A percentile compares a stretch with the other conserved stretches of the same genome.
Conservation (phyloP, 2,797 vertebrate genomes). For the Pyrocephalus nanus region DNA sequence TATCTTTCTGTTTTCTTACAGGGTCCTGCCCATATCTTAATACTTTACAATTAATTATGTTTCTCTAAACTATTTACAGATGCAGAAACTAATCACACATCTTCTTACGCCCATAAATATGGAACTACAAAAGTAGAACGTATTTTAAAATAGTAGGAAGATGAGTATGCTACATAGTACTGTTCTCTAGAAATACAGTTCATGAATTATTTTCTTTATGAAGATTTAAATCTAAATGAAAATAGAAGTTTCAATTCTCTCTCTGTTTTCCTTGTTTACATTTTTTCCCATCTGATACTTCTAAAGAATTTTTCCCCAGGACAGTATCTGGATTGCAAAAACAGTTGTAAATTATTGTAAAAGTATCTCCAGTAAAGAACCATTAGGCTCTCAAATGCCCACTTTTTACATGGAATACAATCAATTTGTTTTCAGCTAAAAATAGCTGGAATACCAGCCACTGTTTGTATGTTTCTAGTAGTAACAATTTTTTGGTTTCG, state of each 20-base stretch:
- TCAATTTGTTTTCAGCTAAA: not conserved
- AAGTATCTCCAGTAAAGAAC: not conserved
- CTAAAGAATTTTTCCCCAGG: not conserved
- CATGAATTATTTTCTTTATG: not conserved
- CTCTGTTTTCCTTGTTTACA: not conserved
- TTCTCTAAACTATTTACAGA: slow-evolving; percentile 69
- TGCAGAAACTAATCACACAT: slow-evolving; percentile 25
- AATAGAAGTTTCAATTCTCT: not conserved
- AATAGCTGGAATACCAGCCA: not conserved
- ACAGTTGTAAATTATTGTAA: not conserved
- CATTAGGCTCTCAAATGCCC: not conserved
- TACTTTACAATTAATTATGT: slow-evolving; percentile 51
- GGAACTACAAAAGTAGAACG: slow-evolving; percentile 21
- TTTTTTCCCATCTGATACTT: not conserved
- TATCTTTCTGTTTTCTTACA: slow-evolving; percentile 13
- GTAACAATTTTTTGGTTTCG: not conserved
- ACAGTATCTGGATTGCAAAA: not conserved
- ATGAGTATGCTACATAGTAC: slow-evolving; percentile 1
- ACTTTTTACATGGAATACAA: not conserved
- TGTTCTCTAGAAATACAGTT: not conserved
- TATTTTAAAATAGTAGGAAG: slow-evolving; percentile 26
- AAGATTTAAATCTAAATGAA: not conserved
- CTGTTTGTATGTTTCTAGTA: not conserved
- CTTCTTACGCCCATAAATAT: not conserved
- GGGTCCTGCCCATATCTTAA: slow-evolving; percentile 73